Conservation (phyloP, 1,140 invertebrate species). For the Platorchestia sp. region DNA sequence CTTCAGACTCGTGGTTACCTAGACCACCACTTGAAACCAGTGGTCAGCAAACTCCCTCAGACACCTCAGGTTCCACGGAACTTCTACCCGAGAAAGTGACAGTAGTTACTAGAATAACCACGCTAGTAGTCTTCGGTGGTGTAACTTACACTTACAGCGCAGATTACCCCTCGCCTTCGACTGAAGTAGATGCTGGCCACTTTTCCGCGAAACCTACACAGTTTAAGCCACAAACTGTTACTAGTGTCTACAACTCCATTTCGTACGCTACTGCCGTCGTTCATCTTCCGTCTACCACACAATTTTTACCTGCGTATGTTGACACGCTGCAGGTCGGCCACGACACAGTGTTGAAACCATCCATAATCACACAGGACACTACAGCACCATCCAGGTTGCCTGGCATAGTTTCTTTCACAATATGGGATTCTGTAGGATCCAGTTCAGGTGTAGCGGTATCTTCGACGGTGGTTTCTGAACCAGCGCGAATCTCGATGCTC, state of each 20-base stretch:
- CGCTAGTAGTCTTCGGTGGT: background rate
- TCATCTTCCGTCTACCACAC: background rate
- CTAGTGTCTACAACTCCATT: background rate
- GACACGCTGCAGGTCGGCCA: background rate
- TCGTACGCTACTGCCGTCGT: background rate
- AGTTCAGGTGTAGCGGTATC: background rate
- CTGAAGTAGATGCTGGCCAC: background rate
- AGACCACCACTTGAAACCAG: background rate
- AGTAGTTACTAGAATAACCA: background rate
- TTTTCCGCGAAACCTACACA: background rate
- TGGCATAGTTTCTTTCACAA: background rate
- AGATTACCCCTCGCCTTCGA: background rate
- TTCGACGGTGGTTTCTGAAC: background rate
- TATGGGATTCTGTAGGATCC: background rate
- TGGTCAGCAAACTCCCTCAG: background rate
- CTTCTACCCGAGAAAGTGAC: background rate
- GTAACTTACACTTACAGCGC: background rate
- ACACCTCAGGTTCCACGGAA: background rate
- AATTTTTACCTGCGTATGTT: background rate
- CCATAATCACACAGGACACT: background rate
- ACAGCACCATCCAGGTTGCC: background rate
- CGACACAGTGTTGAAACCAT: background rate
- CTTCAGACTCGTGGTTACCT: background rate
- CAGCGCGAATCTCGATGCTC: no score
- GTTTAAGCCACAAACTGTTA: background rate